Evolutionary conservation across 2,113 vertebrate genomes (phyloP).

Genomic region (Phaethornis superciliosus): DNA sequence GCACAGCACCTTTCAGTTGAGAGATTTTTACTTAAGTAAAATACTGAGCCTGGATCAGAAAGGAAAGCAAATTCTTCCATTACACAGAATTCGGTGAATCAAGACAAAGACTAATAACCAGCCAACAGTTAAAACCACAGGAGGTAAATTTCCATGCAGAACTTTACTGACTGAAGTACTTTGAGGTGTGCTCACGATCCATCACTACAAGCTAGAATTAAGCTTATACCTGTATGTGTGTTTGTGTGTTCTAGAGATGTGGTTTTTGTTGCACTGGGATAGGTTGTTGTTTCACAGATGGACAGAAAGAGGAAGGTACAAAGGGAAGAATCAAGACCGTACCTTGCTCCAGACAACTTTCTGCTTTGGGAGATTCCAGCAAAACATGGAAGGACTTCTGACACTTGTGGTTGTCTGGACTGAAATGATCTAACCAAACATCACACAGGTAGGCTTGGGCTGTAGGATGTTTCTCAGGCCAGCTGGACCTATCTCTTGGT

Average conservation of each 20-base stretch:
- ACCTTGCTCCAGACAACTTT: not conserved
- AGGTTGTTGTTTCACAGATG: fast-evolving
- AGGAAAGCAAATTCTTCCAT: not conserved
- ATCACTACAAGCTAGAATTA: not conserved
- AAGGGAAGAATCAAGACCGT: not conserved
- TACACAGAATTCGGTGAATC: not conserved
- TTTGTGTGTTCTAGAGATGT: not conserved
- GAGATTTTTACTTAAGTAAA: not conserved
- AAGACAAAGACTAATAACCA: not conserved
- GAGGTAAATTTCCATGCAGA: fast-evolving
- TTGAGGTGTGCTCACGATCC: not conserved
- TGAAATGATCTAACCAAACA: fast-evolving
- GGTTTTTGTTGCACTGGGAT: not conserved
- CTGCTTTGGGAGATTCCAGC: not conserved
- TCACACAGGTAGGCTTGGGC: not conserved
- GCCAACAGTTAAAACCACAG: not conserved
- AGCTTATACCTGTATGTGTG: not conserved
- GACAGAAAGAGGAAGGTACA: not conserved
- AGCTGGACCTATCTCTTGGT: not conserved
- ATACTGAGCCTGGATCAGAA: not conserved
- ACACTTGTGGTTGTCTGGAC: not conserved
- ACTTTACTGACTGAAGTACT: not conserved
- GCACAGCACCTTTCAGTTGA: not conserved
- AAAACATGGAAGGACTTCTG: not conserved
- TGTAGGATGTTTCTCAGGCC: not conserved